These are phyloP conservation scores for Dendrocincla fuliginosa DNA, from an alignment of 2,797 vertebrate species.

Conservation along the genomic window DNA sequence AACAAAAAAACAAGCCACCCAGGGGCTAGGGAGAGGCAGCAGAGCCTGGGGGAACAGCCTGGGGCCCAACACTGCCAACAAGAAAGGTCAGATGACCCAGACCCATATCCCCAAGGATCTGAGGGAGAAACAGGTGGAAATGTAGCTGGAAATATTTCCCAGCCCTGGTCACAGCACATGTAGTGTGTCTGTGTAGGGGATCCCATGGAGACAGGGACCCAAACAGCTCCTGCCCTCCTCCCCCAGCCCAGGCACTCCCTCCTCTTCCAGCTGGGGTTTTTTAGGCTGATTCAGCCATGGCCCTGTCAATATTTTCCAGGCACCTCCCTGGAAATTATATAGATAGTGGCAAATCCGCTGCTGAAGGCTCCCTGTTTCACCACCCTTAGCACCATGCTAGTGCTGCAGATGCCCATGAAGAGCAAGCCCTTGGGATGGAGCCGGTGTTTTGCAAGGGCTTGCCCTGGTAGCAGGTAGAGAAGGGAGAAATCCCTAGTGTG, in stretches of 20 bases:
- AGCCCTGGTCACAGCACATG: neutral
- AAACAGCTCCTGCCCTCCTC: conserved; percentile 31
- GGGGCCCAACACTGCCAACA: neutral
- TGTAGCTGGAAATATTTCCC: neutral
- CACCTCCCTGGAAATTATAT: neutral
- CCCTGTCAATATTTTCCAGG: neutral
- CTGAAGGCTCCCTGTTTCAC: neutral
- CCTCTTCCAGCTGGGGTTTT: neutral
- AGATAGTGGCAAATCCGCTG: neutral
- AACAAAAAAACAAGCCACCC: neutral
- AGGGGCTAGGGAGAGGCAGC: neutral
- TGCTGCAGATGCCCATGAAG: neutral
- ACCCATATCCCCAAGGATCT: neutral
- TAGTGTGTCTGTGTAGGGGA: neutral
- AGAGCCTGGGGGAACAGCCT: neutral
- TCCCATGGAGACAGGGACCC: conserved; percentile 43
- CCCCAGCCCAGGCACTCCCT: neutral
- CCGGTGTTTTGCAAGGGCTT: neutral
- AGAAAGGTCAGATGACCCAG: neutral
- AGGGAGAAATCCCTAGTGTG: rapidly evolving
- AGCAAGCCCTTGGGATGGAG: neutral
- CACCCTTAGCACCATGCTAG: neutral
- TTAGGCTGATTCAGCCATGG: neutral
- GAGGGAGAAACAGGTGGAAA: conserved; percentile 2
- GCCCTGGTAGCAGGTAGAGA: neutral